phyloP scores from a whole-genome alignment of 2,888 invertebrate genomes.

The Margaritifera margaritifera region DNA sequence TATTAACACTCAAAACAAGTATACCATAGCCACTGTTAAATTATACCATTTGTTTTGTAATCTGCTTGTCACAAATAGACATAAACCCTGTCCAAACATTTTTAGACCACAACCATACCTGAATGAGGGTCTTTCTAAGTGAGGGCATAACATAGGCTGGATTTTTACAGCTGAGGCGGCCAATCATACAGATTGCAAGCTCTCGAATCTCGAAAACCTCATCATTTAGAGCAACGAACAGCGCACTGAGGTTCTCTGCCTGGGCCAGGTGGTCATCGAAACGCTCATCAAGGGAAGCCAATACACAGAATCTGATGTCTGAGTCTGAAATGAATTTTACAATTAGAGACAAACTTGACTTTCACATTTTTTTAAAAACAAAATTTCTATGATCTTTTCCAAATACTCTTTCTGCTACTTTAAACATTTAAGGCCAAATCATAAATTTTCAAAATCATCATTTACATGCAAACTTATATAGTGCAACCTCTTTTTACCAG shows the following conservation, averaged over 20 bases:
- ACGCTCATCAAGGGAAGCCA: slow-evolving; percentile 90
- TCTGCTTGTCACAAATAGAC: too few relatives aligned
- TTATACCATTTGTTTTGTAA: neutral
- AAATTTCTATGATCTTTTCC: too few relatives aligned
- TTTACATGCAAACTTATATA: too few relatives aligned
- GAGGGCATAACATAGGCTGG: slow-evolving; percentile 99
- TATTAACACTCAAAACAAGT: neutral
- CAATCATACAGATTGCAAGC: slow-evolving; percentile 93
- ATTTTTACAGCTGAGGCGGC: slow-evolving; percentile 92
- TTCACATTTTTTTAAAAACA: too few relatives aligned
- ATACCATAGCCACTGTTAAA: neutral
- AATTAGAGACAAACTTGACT: neutral
- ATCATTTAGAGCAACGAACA: slow-evolving; percentile 96
- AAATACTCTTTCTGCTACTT: too few relatives aligned
- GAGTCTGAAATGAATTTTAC: slow-evolving; percentile 78
- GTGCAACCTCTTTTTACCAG: too few relatives aligned
- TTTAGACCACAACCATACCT: slow-evolving; percentile 70
- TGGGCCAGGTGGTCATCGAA: slow-evolving; percentile 97
- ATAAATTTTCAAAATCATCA: too few relatives aligned
- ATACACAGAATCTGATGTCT: slow-evolving; percentile 93
- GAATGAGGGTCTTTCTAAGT: slow-evolving; percentile 90
- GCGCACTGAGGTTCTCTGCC: slow-evolving; percentile 92
- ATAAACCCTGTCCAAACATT: neutral
- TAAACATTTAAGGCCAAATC: too few relatives aligned
- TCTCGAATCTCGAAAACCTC: slow-evolving; percentile 97